Evolutionary conservation across 1,140 invertebrate species (phyloP).

Genomic region (Diploscapter pachys): DNA sequence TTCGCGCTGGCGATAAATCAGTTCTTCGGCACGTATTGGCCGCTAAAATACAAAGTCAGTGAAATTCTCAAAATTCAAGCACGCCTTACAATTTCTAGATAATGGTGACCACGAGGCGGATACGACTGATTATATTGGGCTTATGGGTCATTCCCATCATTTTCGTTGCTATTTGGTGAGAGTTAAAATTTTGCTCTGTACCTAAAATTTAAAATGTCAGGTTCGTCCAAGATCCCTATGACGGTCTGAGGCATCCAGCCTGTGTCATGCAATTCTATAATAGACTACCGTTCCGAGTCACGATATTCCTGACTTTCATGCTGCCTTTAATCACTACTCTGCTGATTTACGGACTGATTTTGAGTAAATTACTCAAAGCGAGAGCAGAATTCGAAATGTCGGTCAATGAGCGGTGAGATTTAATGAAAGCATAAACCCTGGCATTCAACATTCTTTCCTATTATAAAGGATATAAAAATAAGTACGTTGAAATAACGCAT

Average conservation of each 20-base stretch:
- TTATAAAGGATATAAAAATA: no score
- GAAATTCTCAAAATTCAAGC: background rate
- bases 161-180: constrained; percentile 41
- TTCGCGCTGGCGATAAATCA: constrained; percentile 53
- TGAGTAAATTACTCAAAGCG: constrained; percentile 42
- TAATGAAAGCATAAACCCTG: no score
- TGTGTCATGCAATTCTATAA: constrained; percentile 46
- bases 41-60: constrained; percentile 47
- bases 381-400: constrained; percentile 44
- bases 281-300: constrained; percentile 48
- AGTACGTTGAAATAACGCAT: no score
- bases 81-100: constrained; percentile 31
- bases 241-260: constrained; percentile 17
- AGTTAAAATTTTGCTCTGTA: no score
- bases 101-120: constrained; percentile 48
- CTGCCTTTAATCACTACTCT: constrained; percentile 44
- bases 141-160: constrained; percentile 42
- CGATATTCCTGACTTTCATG: constrained; percentile 47
- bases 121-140: constrained; percentile 38
- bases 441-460: no score
- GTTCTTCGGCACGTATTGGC: constrained; percentile 48
- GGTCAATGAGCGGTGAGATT: constrained; percentile 16
- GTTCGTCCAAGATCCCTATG: constrained; percentile 21
- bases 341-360: constrained; percentile 43
- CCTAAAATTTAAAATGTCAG: background rate